Base-by-base conservation (phyloP, 2,888 invertebrate species). In the Ashinkailepas kermadecensis region DNA sequence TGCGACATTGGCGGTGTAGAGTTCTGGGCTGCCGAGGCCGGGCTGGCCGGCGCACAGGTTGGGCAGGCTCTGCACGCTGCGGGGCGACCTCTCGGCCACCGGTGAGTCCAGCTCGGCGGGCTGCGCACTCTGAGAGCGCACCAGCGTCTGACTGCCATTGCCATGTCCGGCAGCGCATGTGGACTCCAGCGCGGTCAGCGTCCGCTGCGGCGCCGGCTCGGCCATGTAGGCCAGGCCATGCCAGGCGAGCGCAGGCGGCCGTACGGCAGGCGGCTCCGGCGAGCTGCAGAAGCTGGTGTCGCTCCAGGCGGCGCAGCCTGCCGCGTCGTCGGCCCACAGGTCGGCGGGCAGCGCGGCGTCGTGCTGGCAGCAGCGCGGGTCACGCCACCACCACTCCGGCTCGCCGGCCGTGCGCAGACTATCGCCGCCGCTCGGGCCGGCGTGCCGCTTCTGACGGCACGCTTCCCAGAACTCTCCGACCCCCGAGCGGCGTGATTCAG, bases 71-170 rank as follows among this genome's bases (percentile, higher is more conserved):
- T 54, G 74, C 21, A 74, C 74, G 56, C 54, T 54, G 56, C 74
- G 74, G 56, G 74, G 74, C 21, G 74, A 56, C 39, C 18, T 1
- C 21, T 74, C 74, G 4, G 21, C 21, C 54, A 18, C 15, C 70
- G 74, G 74, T 21, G 74, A 74, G 21, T 21, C 54, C 39, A 74
- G 56, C 54, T 54, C 74, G 18, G 54, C 56, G 10, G 74, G 74
- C 74, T 74, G 74, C 74, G 74, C 74, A 56, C 74, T 74, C 54
- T 56, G 74, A 21, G 74, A 74, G 74, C 74, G 74, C 74, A 74
- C 56, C 74, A 74, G 74, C 54, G 18, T 54, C 54, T 54, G 74
- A 56, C 74, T 56, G 74, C 0, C 74, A 54, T 56, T 10, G 74
- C 74, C 74, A 56, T 21, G 9, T 13, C 18, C 9, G 54, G 15